Base-by-base conservation (phyloP, 2,797 vertebrate species). In the Sternarchorhynchus goeldii region DNA sequence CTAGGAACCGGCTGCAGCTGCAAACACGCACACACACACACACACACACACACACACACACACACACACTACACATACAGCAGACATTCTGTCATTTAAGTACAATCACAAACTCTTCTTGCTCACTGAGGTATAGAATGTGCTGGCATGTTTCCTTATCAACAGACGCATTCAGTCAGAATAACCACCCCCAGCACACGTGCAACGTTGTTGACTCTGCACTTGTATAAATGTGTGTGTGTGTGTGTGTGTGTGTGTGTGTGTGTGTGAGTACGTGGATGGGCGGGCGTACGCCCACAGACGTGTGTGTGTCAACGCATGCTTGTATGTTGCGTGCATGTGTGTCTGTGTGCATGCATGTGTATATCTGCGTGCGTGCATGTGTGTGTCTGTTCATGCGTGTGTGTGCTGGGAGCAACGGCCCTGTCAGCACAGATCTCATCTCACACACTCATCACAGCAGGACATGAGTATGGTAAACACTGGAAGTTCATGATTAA, bases 401-500 rank as follows among this genome's bases (percentile, higher is more conserved):
- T 36, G 20, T 81, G 45, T 50, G 45, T 50, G 45, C 78, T 68
- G 73, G 75, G 69, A 65, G 86, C 82, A 84, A 36, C 5, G 71
- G 77, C 89, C 87, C 88, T 91, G 88, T 92, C 88, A 81, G 87
- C 85, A 86, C 79, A 67, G 25, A 25, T 75, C 87, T 83, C 88
- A 90, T 87, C 86, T 89, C 88, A 88, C 85, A 85, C 75, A 78
- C 80, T 83, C 81, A 84, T 89, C 85, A 87, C 80, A 88, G 77
- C 68, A 53, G 87, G 84, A 88, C 73, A 85, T 81, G 85, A 91
- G 88, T 86, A 87, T 83, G 88, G 85, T 92, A 95, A 98, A 97
- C 96, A 98, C 96, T 98, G 96, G 96, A 98, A 96, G 93, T 94
- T 94, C 93, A 88, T 93, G 93, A 93, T 94, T 57, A 93, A 93